Evolutionary conservation across 1,140 invertebrate species (phyloP), one percentile per base, ranked within the genome.

Genomic region (Drosophila kanapiae): DNA sequence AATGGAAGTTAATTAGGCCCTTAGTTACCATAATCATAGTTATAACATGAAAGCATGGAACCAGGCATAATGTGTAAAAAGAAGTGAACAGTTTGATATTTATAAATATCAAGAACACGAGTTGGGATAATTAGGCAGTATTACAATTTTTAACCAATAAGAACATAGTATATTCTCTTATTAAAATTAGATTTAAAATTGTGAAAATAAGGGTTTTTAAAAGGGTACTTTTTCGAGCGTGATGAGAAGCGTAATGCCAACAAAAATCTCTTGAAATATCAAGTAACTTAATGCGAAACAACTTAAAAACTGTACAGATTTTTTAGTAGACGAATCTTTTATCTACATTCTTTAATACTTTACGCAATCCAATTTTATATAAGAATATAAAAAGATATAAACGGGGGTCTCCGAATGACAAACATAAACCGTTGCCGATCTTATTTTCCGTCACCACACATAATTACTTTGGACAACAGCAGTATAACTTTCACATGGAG

Each of bases 1-100:
- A 64, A 10, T 23, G 47, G 14, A 10, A 35, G 10, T 35, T 37
- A 48, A 42, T 45, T 27, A 42, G 54, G 49, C 37, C 58, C 47
- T 64, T 62, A 82, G 75, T 78, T 47, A 56, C 47, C 29, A 54
- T 74, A 80, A 87, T 67, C 47, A 61, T 45, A 51, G 62, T 78
- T 82, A 69, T 83, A 49, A 56, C 60, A 68, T 83, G 65, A 53
- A 35, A 53, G 38, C 40, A 18, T 37, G 53, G 5, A 49, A 42
- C 48, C 67, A 38, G 45, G 3, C 8, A 48, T 4, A 4, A 27
- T n/a, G 40, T 8, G 16, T 33, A 0, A 38, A 33, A n/a, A 27
- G 16, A 35, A 27, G 35, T 45, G 14, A 9, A 16, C 8, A 37
- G 4, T 43, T 31, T 6, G 4, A 14, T 35, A 49, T 1, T 16